Evolutionary conservation across 2,888 invertebrate genomes (phyloP).

Genomic region (Luperina nickerlii): DNA sequence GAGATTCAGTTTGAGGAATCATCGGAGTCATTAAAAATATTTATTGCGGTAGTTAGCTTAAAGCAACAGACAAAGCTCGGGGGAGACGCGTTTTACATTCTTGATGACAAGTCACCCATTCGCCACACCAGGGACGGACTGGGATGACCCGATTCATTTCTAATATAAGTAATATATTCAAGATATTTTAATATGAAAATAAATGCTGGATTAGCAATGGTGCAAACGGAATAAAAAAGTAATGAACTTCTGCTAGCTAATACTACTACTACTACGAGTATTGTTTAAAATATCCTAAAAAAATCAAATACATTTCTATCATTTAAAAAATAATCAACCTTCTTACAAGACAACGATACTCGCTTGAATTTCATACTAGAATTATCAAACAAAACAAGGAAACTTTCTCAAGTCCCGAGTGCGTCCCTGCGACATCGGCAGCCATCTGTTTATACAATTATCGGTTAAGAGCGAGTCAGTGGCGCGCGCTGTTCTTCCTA

Average conservation of each 20-base stretch:
- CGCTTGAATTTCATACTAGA: not conserved
- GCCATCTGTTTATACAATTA: constrained; percentile 90
- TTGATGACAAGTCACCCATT: constrained; percentile 88
- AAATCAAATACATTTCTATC: not conserved
- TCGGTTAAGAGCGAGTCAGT: constrained; percentile 87
- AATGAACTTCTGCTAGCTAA: not conserved
- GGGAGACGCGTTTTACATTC: constrained; percentile 87
- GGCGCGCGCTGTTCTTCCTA: constrained; percentile 90
- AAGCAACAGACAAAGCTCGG: constrained; percentile 83
- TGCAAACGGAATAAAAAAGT: not conserved
- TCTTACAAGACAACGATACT: not conserved
- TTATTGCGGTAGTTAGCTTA: constrained; percentile 87
- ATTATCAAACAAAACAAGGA: not conserved
- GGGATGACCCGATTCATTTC: not conserved
- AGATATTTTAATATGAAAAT: no score
- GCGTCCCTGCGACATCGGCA: constrained; percentile 78
- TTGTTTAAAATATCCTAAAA: not conserved
- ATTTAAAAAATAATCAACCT: not conserved
- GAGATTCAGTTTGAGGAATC: constrained; percentile 75
- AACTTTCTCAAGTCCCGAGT: constrained; percentile 63
- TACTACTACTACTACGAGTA: not conserved
- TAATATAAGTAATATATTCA: not conserved
- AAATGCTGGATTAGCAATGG: not conserved
- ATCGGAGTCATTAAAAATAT: constrained; percentile 85
- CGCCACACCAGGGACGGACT: constrained; percentile 79